Base-by-base conservation (phyloP, 2,113 vertebrate species). In the Dicaeum eximium region DNA sequence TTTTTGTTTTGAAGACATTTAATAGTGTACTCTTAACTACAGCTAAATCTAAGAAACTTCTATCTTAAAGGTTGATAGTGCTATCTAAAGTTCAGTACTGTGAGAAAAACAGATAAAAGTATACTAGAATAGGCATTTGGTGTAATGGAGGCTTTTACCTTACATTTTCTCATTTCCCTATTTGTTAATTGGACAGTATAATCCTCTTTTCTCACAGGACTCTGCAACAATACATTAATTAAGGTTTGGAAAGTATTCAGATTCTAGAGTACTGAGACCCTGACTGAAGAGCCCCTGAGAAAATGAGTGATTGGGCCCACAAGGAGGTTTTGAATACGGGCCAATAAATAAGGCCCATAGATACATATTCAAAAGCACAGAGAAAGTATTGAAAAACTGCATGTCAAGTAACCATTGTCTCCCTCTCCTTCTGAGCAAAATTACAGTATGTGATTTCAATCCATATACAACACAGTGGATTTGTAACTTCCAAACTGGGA, bases 231-330 rank as follows among this genome's bases (percentile, higher is more conserved):
- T 82, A 72, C 57, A 48, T 94, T 95, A 80, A 95, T 90, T 82
- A 90, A 93, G 44, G 13, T 72, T 94, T 96, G 85, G 77, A 95
- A 93, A 90, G 70, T 37, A 48, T 94, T 94, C 93, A 93, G 92
- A 85, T 93, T 85, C 45, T 64, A 65, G 61, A 85, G 44, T 89
- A 75, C 48, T 15, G 57, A 92, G 65, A 89, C 44, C 31, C 31
- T 90, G 44, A 61, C 65, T 91, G 81, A 94, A 95, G 75, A 90
- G 57, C 57, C 53, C 61, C 57, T 79, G 92, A 71, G 81, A 93
- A 94, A 96, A 92, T 30, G 45, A 89, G 21, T 42, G 60, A 91
- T 75, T 81, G 2, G 5, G 35, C 44, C 61, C 62, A 75, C 48
- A 79, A 81, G 33, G 57, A 85, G 85, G 62, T 44, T 82, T 93